Evolutionary conservation across 2,888 invertebrate genomes (phyloP).

Genomic region (Leistus spinibarbis): DNA sequence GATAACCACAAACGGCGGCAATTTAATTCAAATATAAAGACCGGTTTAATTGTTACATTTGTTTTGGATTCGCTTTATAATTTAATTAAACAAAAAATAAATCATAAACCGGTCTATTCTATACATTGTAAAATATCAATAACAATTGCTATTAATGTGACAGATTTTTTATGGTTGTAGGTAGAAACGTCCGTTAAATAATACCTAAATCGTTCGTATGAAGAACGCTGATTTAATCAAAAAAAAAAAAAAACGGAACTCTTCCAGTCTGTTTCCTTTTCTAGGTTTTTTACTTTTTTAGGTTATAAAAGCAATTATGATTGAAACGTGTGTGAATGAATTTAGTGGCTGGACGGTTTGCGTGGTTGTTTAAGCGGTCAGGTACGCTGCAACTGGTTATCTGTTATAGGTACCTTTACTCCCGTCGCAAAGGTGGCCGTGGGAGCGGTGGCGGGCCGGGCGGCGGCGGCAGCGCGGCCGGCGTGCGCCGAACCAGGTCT

Average conservation of each 20-base stretch:
- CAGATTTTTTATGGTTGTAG: conserved; percentile 23
- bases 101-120: conserved; percentile 1
- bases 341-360: conserved; percentile 8
- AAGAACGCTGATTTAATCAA: conserved; percentile 1
- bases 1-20: background rate
- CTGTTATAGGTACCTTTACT: conserved; percentile 69
- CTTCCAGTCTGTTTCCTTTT: conserved; percentile 1
- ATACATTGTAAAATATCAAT: background rate
- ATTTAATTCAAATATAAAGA: background rate
- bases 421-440: conserved; percentile 65
- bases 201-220: conserved; percentile 4
- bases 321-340: background rate
- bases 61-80: background rate
- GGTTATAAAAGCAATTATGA: background rate
- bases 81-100: background rate
- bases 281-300: conserved; percentile 10
- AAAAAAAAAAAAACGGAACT: conserved; percentile 1
- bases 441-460: conserved; percentile 48
- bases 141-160: conserved; percentile 8
- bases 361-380: conserved; percentile 1
- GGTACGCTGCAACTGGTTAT: conserved; percentile 27
- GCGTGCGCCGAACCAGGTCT: conserved; percentile 65
- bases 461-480: conserved; percentile 48
- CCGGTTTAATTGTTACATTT: background rate
- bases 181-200: conserved; percentile 11